These are phyloP conservation scores for Drosophila sechellia DNA, from an alignment of 1,140 invertebrate genomes.

Conservation along the genomic window DNA sequence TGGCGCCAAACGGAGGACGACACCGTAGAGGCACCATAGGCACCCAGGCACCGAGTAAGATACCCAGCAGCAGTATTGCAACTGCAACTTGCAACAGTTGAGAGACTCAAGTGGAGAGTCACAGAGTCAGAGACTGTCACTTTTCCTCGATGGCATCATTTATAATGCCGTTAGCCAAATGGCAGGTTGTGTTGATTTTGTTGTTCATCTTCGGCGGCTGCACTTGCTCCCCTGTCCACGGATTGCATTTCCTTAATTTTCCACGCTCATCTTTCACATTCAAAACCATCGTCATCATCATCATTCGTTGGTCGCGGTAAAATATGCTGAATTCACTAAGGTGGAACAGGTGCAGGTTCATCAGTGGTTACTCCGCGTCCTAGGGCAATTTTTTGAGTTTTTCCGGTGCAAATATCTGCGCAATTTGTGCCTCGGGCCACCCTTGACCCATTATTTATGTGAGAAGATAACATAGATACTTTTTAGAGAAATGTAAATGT, in stretches of 20 bases:
- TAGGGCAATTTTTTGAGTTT: neutral
- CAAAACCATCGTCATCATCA: slow-evolving; percentile 51
- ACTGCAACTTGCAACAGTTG: slow-evolving; percentile 38
- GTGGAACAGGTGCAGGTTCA: slow-evolving; percentile 58
- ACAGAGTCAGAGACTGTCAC: slow-evolving; percentile 56
- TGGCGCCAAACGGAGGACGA: slow-evolving; percentile 55
- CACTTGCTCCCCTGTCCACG: slow-evolving; percentile 26
- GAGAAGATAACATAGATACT: no score
- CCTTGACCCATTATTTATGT: slow-evolving; percentile 18
- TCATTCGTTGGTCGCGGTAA: slow-evolving; percentile 44
- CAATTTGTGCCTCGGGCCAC: slow-evolving; percentile 8
- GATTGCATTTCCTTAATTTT: slow-evolving; percentile 77
- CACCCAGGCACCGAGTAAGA: slow-evolving; percentile 5
- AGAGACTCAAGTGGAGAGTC: slow-evolving; percentile 23
- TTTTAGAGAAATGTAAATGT: no score
- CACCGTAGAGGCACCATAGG: slow-evolving; percentile 41
- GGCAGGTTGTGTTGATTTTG: slow-evolving; percentile 68
- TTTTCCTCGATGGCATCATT: slow-evolving; percentile 73
- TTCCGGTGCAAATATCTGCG: slow-evolving; percentile 22
- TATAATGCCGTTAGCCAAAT: slow-evolving; percentile 78
- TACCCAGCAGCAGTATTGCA: slow-evolving; percentile 18
- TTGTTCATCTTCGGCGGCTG: slow-evolving; percentile 56
- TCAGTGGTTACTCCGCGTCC: slow-evolving; percentile 7
- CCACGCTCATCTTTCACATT: slow-evolving; percentile 67
- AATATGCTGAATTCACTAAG: slow-evolving; percentile 46